These are phyloP conservation scores for Prunella fulvescens DNA, from an alignment of 2,113 vertebrate genomes.

Conservation along the genomic window DNA sequence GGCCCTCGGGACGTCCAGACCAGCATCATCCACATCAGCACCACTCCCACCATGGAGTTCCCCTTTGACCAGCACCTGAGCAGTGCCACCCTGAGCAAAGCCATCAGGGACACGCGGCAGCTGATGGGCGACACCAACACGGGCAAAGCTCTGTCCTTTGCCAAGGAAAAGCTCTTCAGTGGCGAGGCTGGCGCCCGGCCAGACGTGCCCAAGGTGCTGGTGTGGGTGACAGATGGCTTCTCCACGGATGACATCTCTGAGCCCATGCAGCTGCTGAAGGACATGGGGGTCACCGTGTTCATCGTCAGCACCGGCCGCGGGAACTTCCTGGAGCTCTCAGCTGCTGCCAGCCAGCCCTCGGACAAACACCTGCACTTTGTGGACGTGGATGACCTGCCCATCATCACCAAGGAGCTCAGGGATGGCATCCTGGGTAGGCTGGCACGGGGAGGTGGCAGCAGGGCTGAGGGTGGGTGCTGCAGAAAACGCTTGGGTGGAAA, in stretches of 20 bases:
- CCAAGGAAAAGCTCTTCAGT: slow-evolving; percentile 74
- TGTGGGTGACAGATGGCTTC: slow-evolving; percentile 94
- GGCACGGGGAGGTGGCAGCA: not conserved
- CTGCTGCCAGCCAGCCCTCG: slow-evolving; percentile 79
- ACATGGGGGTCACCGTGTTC: slow-evolving; percentile 84
- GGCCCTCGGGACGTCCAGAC: slow-evolving; percentile 81
- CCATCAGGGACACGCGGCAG: slow-evolving; percentile 74
- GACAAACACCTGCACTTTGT: slow-evolving; percentile 88
- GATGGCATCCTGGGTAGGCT: slow-evolving; percentile 81
- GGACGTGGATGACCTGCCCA: slow-evolving; percentile 89
- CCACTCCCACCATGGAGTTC: slow-evolving; percentile 83
- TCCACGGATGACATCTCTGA: slow-evolving; percentile 83
- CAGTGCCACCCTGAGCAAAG: slow-evolving; percentile 62
- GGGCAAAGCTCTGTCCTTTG: slow-evolving; percentile 77
- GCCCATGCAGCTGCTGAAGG: slow-evolving; percentile 81
- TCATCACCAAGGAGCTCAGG: slow-evolving; percentile 84
- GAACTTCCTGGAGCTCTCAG: slow-evolving; percentile 82
- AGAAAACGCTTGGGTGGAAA: too few species aligned
- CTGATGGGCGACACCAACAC: slow-evolving; percentile 94
- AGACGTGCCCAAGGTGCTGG: slow-evolving; percentile 85
- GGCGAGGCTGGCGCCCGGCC: slow-evolving; percentile 66
- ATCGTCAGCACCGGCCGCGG: slow-evolving; percentile 88
- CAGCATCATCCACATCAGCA: slow-evolving; percentile 91
- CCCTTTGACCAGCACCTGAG: slow-evolving; percentile 73
- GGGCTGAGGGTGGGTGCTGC: not conserved